Percentiles rank a stretch among this genome's conserved stretches.
phyloP scores from a whole-genome alignment of 2,888 invertebrate species.

The Lycophotia porphyrea region DNA sequence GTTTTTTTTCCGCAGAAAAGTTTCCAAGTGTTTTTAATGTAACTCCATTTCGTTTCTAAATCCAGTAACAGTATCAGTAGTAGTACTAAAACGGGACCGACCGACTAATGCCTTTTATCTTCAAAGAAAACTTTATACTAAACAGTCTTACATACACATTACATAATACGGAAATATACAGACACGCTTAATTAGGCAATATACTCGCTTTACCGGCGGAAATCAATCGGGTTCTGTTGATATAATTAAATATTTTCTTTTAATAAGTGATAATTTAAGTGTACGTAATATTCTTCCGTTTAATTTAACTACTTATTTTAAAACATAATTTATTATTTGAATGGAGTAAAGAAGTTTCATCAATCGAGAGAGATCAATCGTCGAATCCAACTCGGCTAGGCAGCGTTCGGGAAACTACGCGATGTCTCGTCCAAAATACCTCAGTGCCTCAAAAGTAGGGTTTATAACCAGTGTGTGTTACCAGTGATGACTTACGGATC shows the following conservation, averaged over 20 bases:
- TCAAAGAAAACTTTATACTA: slow-evolving; percentile 1
- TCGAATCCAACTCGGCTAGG: too few relatives aligned
- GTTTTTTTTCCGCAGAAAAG: neutral
- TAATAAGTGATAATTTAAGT: slow-evolving; percentile 17
- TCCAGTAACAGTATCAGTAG: too few relatives aligned
- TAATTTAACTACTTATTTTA: slow-evolving; percentile 3
- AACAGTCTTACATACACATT: slow-evolving; percentile 18
- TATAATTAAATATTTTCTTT: slow-evolving; percentile 38
- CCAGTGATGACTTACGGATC: too few relatives aligned
- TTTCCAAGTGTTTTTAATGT: neutral
- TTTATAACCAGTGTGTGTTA: too few relatives aligned
- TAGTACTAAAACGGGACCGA: too few relatives aligned
- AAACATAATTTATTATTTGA: neutral
- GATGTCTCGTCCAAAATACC: too few relatives aligned
- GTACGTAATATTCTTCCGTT: slow-evolving; percentile 30
- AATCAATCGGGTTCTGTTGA: slow-evolving; percentile 13
- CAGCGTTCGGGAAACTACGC: too few relatives aligned
- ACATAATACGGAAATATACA: slow-evolving; percentile 18
- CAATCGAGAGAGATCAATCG: too few relatives aligned
- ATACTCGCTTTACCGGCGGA: slow-evolving; percentile 19
- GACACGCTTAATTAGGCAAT: slow-evolving; percentile 20
- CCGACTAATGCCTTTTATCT: slow-evolving; percentile 12
- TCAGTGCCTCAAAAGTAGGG: too few relatives aligned
- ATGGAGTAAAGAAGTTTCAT: neutral
- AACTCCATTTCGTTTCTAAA: slow-evolving; percentile 1